Conservation (phyloP, 2,113 vertebrate genomes). For the Nyctibius bracteatus region DNA sequence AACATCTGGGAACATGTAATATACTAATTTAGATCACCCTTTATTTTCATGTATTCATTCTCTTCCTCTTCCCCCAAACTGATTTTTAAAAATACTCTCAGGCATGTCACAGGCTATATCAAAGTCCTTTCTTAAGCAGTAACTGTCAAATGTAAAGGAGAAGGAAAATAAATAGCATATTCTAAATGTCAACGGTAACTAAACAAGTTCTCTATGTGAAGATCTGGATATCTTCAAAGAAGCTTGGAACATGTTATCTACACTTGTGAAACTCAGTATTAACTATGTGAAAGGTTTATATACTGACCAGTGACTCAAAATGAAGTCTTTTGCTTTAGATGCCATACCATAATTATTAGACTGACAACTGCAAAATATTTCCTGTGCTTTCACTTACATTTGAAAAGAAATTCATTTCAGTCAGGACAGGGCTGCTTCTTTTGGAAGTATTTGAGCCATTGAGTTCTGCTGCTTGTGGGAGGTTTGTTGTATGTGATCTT, state of each 20-base stretch:
- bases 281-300: background rate
- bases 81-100: background rate
- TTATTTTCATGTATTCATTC: conserved; percentile 15
- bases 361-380: background rate
- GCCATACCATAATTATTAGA: background rate
- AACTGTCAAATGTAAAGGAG: conserved; percentile 7
- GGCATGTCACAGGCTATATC: background rate
- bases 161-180: background rate
- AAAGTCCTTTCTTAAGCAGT: background rate
- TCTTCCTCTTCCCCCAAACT: background rate
- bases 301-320: background rate
- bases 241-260: background rate
- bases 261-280: background rate
- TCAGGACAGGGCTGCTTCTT: background rate
- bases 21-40: conserved; percentile 25
- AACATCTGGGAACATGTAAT: conserved; percentile 2
- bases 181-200: background rate
- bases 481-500: background rate
- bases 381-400: background rate
- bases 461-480: background rate
- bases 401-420: background rate
- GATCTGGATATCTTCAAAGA: background rate
- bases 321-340: background rate
- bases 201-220: background rate
- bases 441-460: background rate